Evolutionary conservation across 2,797 vertebrate species (phyloP), one percentile per base, ranked within the genome.

Genomic region (Rhincodon typus): DNA sequence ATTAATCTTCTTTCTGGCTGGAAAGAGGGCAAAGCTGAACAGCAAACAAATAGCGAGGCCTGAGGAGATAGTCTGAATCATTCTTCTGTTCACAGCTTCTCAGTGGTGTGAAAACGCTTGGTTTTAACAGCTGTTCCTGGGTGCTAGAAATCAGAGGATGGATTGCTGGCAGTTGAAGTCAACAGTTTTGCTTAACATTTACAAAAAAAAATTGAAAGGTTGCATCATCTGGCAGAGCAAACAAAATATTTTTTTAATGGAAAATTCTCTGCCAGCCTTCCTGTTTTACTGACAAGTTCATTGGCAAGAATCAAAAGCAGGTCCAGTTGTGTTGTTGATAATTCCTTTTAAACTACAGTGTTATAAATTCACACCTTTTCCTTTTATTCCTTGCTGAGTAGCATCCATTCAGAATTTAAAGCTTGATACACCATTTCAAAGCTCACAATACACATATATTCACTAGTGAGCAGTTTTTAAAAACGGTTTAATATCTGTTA

Each of bases 61-160:
- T 15, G 94, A 95, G 46, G 70, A 95, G 94, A 95, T 95, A 74
- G 94, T 34, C 94, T 95, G 94, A 95, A 77, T 95, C 25, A 72
- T 4, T 95, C 94, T 95, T 95, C 70, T 77, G 70, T 95, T 95
- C 94, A 95, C 94, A 95, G 94, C 69, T 77, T 95, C 94, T 95
- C 70, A 95, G 70, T 19, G 42, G 70, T 95, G 70, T 95, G 94
- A 74, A 95, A 53, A 95, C 70, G 6, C 94, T 77, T 50, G 94
- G 94, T 70, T 77, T 95, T 95, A 77, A 95, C 94, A 95, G 94
- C 94, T 95, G 94, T 53, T 95, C 69, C 94, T n/a, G 42, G 27
- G 46, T 77, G 94, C 53, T 74, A 77, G 94, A 34, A 53, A 74
- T 30, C 94, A 74, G 50, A 57, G 50, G 30, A 34, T 21, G 50